A percentile compares a stretch with the other conserved stretches of the same genome.
phyloP scores from a whole-genome alignment of 2,888 invertebrate species.

The Agrotis ipsilon region DNA sequence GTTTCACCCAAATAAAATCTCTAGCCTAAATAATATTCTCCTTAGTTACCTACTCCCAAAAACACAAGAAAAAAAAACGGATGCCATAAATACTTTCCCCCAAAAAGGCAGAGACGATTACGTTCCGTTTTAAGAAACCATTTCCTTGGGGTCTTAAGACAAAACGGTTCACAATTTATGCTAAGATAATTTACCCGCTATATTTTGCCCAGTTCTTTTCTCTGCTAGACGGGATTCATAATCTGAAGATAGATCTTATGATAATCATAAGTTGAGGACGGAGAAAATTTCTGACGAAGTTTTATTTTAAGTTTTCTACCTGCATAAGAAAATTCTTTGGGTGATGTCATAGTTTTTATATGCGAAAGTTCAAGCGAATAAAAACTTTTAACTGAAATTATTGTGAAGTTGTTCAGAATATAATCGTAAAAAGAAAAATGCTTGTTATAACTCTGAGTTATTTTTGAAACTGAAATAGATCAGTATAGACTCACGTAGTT shows the following conservation, averaged over 20 bases:
- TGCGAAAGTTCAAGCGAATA: background rate
- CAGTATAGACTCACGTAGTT: no score
- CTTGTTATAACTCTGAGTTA: background rate
- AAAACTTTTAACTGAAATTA: background rate
- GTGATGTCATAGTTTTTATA: background rate
- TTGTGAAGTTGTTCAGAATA: background rate
- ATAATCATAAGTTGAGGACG: constrained; percentile 27
- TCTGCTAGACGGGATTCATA: constrained; percentile 18
- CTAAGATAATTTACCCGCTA: constrained; percentile 53
- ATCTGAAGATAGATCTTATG: constrained; percentile 44
- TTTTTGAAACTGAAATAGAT: background rate
- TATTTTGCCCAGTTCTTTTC: constrained; percentile 39
- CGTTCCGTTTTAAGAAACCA: constrained; percentile 48
- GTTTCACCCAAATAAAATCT: background rate
- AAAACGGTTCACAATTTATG: constrained; percentile 57
- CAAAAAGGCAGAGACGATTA: constrained; percentile 42
- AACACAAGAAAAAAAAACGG: constrained; percentile 20
- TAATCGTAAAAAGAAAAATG: background rate
- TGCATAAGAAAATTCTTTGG: background rate
- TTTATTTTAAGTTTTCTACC: background rate
- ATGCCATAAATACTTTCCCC: constrained; percentile 34
- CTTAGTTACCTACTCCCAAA: constrained; percentile 15
- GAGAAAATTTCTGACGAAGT: background rate
- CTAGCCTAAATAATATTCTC: constrained; percentile 10
- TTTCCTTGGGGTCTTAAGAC: constrained; percentile 51